Evolutionary conservation across 2,797 vertebrate species (phyloP).

Genomic region (Labeo calbasu): DNA sequence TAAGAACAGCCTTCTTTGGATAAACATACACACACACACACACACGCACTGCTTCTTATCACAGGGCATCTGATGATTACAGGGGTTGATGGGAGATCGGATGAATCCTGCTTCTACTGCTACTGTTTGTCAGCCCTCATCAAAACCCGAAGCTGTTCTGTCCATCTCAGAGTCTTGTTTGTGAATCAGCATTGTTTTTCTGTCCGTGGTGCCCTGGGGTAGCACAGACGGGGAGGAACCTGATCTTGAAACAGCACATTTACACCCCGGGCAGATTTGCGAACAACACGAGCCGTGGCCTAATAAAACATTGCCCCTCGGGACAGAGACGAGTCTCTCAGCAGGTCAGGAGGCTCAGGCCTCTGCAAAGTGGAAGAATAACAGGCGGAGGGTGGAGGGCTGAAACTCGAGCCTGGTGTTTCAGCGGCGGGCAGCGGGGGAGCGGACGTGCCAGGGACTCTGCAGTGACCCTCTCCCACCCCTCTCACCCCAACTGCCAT

Average conservation of each 20-base stretch:
- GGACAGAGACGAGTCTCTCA: constrained; percentile 71
- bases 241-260: constrained; percentile 49
- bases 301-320: constrained; percentile 84
- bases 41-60: constrained; percentile 13
- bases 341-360: constrained; percentile 83
- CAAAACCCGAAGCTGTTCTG: constrained; percentile 16
- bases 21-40: constrained; percentile 35
- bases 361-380: constrained; percentile 91
- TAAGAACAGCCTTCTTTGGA: constrained; percentile 65
- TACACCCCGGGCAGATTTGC: constrained; percentile 52
- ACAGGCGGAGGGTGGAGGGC: constrained; percentile 77
- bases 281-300: constrained; percentile 64
- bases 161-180: constrained; percentile 18
- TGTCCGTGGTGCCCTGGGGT: background rate
- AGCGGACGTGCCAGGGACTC: constrained; percentile 78
- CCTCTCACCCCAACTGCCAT: constrained; percentile 68
- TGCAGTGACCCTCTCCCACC: constrained; percentile 67
- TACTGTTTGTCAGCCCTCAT: constrained; percentile 73
- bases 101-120: constrained; percentile 55
- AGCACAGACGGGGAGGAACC: constrained; percentile 37
- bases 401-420: constrained; percentile 89
- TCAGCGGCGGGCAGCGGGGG: constrained; percentile 84
- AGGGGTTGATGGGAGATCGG: constrained; percentile 32
- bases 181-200: constrained; percentile 8
- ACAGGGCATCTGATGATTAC: constrained; percentile 32